phyloP scores from a whole-genome alignment of 2,797 vertebrate species.

The Bucorvus abyssinicus region DNA sequence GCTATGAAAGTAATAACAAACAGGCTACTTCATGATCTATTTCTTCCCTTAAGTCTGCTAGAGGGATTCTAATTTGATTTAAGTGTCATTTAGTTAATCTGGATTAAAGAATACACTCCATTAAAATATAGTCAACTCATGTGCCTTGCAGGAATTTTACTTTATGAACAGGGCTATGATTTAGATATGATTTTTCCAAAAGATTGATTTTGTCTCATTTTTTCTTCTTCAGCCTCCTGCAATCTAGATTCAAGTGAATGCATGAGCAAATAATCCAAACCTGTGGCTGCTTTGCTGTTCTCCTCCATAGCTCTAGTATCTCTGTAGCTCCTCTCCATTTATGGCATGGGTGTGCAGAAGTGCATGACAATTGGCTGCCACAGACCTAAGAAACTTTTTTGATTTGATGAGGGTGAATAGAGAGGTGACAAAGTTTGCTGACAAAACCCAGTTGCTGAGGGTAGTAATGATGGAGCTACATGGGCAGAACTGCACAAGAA shows the following conservation, averaged over 20 bases:
- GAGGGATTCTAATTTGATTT: constrained; percentile 33
- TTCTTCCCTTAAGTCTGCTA: neutral
- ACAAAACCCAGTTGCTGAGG: neutral
- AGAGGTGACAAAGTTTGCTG: neutral
- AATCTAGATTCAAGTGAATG: constrained; percentile 34
- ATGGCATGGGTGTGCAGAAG: neutral
- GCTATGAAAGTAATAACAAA: neutral
- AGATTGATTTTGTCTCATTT: constrained; percentile 28
- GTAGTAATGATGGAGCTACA: neutral
- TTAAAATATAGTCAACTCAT: constrained; percentile 50
- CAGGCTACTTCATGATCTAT: neutral
- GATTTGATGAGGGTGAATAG: neutral
- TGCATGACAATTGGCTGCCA: neutral
- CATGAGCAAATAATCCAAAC: constrained; percentile 29
- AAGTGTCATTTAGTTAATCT: constrained; percentile 35
- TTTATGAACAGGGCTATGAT: constrained; percentile 45
- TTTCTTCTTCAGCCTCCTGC: neutral
- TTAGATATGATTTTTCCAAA: neutral
- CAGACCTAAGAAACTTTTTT: neutral
- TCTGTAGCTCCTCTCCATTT: neutral
- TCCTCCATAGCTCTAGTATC: neutral
- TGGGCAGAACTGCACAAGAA: neutral
- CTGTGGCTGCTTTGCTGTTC: constrained; percentile 15
- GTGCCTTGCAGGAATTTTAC: constrained; percentile 45
- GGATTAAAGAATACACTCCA: constrained; percentile 37